phyloP scores from a whole-genome alignment of 2,113 vertebrate species.

The Eonycteris spelaea region DNA sequence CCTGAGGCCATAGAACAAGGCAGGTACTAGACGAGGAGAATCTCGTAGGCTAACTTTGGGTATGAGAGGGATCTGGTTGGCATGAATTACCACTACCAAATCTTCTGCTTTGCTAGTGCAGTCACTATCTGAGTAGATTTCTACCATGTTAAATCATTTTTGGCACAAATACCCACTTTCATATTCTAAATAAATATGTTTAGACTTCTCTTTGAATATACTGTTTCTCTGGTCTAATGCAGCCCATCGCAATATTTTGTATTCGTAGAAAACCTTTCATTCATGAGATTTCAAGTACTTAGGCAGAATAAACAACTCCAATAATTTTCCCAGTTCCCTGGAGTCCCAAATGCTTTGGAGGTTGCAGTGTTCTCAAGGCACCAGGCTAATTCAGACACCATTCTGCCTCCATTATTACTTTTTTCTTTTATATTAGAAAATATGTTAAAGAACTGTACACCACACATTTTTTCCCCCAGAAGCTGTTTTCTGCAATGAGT shows the following conservation, averaged over 20 bases:
- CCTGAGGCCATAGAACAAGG: neutral
- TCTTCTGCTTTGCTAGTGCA: neutral
- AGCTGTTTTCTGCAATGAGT: neutral
- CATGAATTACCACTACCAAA: neutral
- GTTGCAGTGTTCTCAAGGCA: neutral
- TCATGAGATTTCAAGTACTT: neutral
- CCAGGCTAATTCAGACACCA: neutral
- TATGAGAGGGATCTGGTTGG: neutral
- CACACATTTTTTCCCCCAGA: neutral
- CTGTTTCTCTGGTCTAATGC: neutral
- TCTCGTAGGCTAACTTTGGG: neutral
- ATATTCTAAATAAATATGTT: neutral
- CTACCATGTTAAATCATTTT: neutral
- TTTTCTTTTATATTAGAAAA: neutral
- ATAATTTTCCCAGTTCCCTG: neutral
- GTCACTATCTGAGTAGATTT: neutral
- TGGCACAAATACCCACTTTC: neutral
- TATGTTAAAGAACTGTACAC: neutral
- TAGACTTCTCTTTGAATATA: neutral
- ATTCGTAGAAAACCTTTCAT: conserved; percentile 41
- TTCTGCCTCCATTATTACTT: neutral
- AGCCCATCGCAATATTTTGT: neutral
- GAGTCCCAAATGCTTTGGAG: neutral
- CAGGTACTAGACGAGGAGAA: neutral
- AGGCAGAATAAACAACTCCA: neutral